phyloP scores from a whole-genome alignment of 2,888 invertebrate species.

The Dinocampus coccinellae region DNA sequence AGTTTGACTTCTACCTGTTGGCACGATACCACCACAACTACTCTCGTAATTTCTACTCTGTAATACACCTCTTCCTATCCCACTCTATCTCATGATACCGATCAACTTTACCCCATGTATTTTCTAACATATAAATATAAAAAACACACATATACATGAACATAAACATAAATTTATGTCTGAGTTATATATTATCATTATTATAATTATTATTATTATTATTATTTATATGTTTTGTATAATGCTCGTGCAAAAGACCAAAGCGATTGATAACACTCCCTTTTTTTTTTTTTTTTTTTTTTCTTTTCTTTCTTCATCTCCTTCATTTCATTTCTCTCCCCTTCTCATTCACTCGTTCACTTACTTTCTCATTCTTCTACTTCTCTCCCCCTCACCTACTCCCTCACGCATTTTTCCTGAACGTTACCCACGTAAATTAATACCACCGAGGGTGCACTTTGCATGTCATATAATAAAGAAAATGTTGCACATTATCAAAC shows the following conservation, averaged over 20 bases:
- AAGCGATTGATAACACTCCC: neutral
- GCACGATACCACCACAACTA: constrained; percentile 17
- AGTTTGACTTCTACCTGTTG: constrained; percentile 21
- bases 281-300: neutral
- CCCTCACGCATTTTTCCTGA: too few species aligned
- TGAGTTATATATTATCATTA: too few species aligned
- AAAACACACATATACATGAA: neutral
- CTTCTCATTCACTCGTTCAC: neutral
- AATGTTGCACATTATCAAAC: constrained; percentile 22
- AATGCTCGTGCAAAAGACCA: neutral
- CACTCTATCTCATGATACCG: too few species aligned
- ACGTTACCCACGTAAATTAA: neutral
- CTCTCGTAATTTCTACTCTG: neutral
- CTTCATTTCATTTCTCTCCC: neutral
- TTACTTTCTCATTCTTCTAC: neutral
- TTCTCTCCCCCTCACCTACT: neutral
- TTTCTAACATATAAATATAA: neutral
- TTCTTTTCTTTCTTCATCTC: neutral
- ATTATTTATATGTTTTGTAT: neutral
- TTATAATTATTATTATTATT: too few species aligned
- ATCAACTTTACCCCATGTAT: neutral
- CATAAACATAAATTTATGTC: neutral
- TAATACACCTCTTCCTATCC: neutral
- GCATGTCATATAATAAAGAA: constrained; percentile 7
- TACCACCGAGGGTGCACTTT: constrained; percentile 12